Base-by-base conservation (phyloP, 2,113 vertebrate species). In the Eudyptes chrysolophus region DNA sequence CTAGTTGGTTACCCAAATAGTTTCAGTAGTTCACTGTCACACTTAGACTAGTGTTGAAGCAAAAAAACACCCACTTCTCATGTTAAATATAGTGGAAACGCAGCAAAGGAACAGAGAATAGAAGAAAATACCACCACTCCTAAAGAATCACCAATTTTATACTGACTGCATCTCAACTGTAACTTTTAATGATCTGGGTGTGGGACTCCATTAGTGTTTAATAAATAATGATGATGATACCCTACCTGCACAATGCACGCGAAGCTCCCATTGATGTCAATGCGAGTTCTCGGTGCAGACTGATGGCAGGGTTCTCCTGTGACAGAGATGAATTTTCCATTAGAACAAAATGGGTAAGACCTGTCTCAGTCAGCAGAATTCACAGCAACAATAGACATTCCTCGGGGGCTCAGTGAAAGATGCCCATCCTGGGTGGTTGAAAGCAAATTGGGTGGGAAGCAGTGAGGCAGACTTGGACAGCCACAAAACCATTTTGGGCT, bases 241-340 rank as follows among this genome's bases (percentile, higher is more conserved):
- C 44, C 42, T 87, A 93, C 92, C 87, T 97, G 78, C 70, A 96
- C 84, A 87, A 72, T 65, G 62, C 65, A 87, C 1, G 1, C 1
- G 0, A 89, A 93, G 69, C 84, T 85, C 54, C 62, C 70, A 65
- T 69, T 96, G 93, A 85, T 95, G 81, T 94, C 1, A 5, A 49
- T 70, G 51, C 7, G 46, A 97, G 81, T 42, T 92, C 94, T 85
- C 3, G 2, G 70, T 15, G 10, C 81, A 93, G 93, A 87, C 80
- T 96, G 94, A 95, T 84, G 80, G 86, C 77, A 95, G 92, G 91
- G 89, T 91, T 30, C 57, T 89, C 77, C 90, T 84, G 80, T 95
- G 92, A 95, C 94, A 95, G 92, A 96, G 94, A 96, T 84, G 69
- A 92, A 95, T 96, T 97, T 92, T 95, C 96, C 94, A 91, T 96